phyloP scores from a whole-genome alignment of 2,888 invertebrate genomes.

The Chirona hameri region DNA sequence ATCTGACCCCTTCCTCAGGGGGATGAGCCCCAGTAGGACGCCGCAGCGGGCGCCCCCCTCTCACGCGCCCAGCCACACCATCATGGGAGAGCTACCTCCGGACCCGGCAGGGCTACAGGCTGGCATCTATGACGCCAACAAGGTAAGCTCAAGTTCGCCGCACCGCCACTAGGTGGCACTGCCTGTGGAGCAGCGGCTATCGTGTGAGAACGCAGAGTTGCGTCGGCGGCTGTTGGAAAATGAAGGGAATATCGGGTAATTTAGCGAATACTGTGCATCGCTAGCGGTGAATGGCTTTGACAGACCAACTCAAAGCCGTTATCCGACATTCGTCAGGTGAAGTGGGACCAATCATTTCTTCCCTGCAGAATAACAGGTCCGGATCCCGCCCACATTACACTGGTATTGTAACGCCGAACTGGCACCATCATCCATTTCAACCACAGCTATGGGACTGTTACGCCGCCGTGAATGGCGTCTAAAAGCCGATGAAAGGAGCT shows the following conservation, averaged over 20 bases:
- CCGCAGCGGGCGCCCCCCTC: background rate
- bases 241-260: too few relatives aligned
- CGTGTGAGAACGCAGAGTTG: background rate
- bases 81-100: background rate
- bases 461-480: too few relatives aligned
- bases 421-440: too few relatives aligned
- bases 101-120: conserved; percentile 44
- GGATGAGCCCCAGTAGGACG: background rate
- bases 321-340: too few relatives aligned
- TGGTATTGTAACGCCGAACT: too few relatives aligned
- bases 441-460: too few relatives aligned
- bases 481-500: too few relatives aligned
- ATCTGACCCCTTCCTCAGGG: background rate
- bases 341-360: too few relatives aligned
- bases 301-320: too few relatives aligned
- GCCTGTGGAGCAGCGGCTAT: background rate
- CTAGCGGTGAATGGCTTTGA: background rate
- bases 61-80: background rate
- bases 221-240: too few relatives aligned
- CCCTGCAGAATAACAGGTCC: too few relatives aligned
- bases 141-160: conserved; percentile 39
- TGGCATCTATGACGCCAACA: conserved; percentile 49
- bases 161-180: background rate
- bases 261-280: background rate
- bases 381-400: too few relatives aligned